Percentiles rank a stretch among this genome's conserved stretches.
These are phyloP conservation scores for Phalloptychus januarius DNA, from an alignment of 2,797 vertebrate species.

Conservation along the genomic window DNA sequence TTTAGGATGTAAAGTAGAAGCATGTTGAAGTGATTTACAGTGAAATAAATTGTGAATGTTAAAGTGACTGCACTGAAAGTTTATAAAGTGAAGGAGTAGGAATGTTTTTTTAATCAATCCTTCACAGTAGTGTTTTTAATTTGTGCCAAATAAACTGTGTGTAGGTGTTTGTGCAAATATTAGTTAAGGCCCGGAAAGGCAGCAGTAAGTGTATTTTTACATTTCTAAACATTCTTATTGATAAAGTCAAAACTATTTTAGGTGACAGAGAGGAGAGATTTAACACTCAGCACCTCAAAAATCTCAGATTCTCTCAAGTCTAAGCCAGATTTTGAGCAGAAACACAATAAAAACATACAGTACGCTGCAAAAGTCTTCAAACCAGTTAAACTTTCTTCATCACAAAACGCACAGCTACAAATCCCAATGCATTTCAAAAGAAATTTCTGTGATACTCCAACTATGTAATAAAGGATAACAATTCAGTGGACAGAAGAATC, in stretches of 20 bases:
- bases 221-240: neutral
- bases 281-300: neutral
- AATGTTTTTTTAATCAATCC: neutral
- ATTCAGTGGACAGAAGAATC: neutral
- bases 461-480: neutral
- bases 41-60: no score
- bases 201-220: neutral
- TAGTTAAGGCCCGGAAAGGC: neutral
- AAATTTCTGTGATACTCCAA: neutral
- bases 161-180: neutral
- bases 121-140: neutral
- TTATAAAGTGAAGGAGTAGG: neutral
- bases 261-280: neutral
- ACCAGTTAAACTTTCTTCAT: neutral
- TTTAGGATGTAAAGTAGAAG: neutral
- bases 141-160: neutral
- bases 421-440: neutral
- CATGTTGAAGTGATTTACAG: neutral
- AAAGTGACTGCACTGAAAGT: neutral
- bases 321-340: neutral
- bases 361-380: neutral
- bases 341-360: neutral
- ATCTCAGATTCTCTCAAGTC: neutral
- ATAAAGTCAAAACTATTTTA: neutral
- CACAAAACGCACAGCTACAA: neutral